Percentiles rank a stretch among this genome's conserved stretches.
These are phyloP conservation scores for Teleopsis dalmanni DNA, from an alignment of 1,140 invertebrate species.

Conservation along the genomic window DNA sequence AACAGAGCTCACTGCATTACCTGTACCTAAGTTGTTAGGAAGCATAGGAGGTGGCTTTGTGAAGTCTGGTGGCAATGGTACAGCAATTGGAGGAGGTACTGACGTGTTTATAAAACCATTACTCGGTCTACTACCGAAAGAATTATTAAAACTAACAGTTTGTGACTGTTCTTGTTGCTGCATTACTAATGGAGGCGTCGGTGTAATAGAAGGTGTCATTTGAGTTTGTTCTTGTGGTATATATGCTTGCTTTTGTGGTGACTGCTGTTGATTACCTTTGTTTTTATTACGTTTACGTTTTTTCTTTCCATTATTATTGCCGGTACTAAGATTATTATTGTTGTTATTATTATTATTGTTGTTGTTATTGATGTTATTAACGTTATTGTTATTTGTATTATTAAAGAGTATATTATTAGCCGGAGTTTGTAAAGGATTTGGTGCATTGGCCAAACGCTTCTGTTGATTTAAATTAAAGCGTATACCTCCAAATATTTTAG, in stretches of 20 bases:
- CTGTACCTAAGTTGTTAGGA: neutral
- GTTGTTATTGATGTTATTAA: slow-evolving; percentile 32
- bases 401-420: slow-evolving; percentile 2
- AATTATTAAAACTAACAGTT: slow-evolving; percentile 9
- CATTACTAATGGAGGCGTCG: slow-evolving; percentile 8
- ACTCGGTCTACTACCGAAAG: neutral
- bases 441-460: slow-evolving; percentile 30
- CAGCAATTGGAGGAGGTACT: slow-evolving; percentile 16
- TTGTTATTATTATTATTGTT: slow-evolving; percentile 10
- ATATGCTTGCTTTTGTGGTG: slow-evolving; percentile 22
- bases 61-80: slow-evolving; percentile 23
- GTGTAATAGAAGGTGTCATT: too few species aligned
- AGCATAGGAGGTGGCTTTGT: slow-evolving; percentile 28
- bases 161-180: slow-evolving; percentile 17
- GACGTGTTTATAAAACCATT: slow-evolving; percentile 15
- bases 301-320: slow-evolving; percentile 51
- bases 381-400: slow-evolving; percentile 13
- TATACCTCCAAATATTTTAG: slow-evolving; percentile 41
- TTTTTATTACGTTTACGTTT: slow-evolving; percentile 67
- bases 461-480: slow-evolving; percentile 42
- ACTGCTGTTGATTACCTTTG: slow-evolving; percentile 47
- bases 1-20: too few species aligned
- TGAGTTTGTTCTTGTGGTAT: too few species aligned
- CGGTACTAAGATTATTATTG: slow-evolving; percentile 29
- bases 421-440: slow-evolving; percentile 33